Evolutionary conservation across 1,140 invertebrate genomes (phyloP), one percentile per base, ranked within the genome.

Genomic region (Myzus persicae): DNA sequence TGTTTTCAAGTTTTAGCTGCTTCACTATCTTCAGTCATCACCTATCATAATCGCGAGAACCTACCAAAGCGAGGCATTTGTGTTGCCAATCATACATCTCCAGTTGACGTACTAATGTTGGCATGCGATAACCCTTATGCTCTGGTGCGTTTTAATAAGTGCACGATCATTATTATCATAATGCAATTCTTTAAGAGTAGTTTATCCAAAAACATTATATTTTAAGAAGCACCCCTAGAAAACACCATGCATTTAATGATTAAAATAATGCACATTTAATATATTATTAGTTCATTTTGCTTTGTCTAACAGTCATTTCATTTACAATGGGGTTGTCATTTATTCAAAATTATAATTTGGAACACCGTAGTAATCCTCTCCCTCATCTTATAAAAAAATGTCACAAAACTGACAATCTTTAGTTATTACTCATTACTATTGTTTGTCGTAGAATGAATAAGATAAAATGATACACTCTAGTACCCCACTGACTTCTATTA

Each of bases 41-140:
- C 96, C 40, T 99, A 99, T 95, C 98, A 99, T 95, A 98, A 98
- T 95, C 95, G 96, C 85, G 96, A 98, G 94, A 98, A 98, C 95
- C 96, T 96, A 94, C 98, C 98, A 46, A 96, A 96, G 93, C 96
- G 95, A 48, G 98, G 99, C 54, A 99, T 99, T 94, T 99, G 99
- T 96, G 99, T 99, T 38, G 99, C 99, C 89, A 99, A 99, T 96
- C 99, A 99, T 95, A 99, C 99, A 1, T 99, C 99, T 93, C 99
- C 99, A 3, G 99, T 99, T 94, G 99, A 99, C 96, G 99, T 99
- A 82, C 96, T 99, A 93, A 97, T 99, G 94, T 96, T 99, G 84
- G 99, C 99, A 96, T 98, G 98, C 96, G 99, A 99, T 96, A 99
- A 99, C 95, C 98, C 98, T 94, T 99, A 99, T 96, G 99, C 99